These are phyloP conservation scores for Pristionchus entomophagus DNA, from an alignment of 2,888 invertebrate genomes.

Conservation along the genomic window DNA sequence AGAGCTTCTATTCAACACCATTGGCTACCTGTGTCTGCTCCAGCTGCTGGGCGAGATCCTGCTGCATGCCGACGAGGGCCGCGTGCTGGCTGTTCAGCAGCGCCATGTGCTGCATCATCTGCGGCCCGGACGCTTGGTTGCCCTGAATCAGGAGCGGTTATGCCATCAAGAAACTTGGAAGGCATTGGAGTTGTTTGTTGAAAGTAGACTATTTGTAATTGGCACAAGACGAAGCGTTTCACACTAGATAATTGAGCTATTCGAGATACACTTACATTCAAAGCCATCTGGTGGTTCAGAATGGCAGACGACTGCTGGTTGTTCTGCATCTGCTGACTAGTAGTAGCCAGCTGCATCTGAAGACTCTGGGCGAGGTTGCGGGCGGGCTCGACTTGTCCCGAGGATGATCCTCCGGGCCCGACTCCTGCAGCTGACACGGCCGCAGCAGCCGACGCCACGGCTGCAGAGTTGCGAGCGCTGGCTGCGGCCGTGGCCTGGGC, in stretches of 20 bases:
- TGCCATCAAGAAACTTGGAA: no score
- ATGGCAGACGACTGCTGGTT: background rate
- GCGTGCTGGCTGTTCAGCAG: background rate
- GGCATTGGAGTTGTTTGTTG: no score
- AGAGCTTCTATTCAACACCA: no score
- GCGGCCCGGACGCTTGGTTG: background rate
- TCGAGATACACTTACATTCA: no score
- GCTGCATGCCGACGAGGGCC: background rate
- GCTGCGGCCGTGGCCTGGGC: background rate
- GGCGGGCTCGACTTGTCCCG: background rate
- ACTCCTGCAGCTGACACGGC: background rate
- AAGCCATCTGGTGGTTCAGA: constrained; percentile 3
- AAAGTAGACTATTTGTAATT: no score
- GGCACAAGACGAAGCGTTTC: no score
- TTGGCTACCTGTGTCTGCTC: background rate
- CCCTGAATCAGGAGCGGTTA: background rate
- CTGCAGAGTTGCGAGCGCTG: background rate
- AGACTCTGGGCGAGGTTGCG: background rate
- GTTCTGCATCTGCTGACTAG: background rate
- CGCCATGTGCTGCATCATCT: background rate
- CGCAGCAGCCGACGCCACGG: background rate
- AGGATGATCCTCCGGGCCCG: background rate
- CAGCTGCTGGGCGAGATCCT: background rate
- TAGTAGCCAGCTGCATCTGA: background rate
- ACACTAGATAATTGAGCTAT: no score